Evolutionary conservation across 2,888 invertebrate genomes (phyloP), one percentile per base, ranked within the genome.

Genomic region (Lingula anatina): DNA sequence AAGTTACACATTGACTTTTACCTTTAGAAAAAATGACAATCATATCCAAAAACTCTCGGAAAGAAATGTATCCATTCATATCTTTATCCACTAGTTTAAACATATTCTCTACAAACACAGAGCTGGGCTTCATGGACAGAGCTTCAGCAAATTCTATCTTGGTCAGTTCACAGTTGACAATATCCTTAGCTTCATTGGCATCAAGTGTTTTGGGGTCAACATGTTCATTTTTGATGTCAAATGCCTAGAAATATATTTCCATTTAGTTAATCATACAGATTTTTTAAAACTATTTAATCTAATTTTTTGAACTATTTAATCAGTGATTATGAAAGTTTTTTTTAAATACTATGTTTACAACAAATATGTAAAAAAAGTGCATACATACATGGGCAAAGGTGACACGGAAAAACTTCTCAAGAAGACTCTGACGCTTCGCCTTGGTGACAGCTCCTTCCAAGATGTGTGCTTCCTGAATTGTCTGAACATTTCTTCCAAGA

Each of bases 21-120:
- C 81, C 81, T 68, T 83, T 81, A 0, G 82, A 78, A 67, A 84
- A 83, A 57, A 84, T 80, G 2, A 83, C 79, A 38, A 84, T 75
- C 62, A 84, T 79, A 66, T 83, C 82, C 9, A 83, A 72, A 65
- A 85, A 84, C 65, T 84, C 84, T 40, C 82, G 73, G 65, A 84
- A 83, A 1, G 83, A 83, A 53, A 85, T 81, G 65, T 81, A 83
- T 2, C 84, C 83, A 65, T 82, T 83, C 55, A 79, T 71, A 61
- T 84, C 82, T 50, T 81, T 79, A 65, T 84, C 84, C 21, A 83
- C 79, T 38, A 83, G 64, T 5, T 73, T 60, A 67, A 84, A 84
- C 80, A 84, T 83, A 66, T 80, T 73, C 50, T 78, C 73, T 12
- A 84, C 81, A 68, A 85, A 84, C 58, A 81, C 78, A 2, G 83